These are phyloP conservation scores for Azemiops feae DNA, from an alignment of 2,113 vertebrate species.

Conservation along the genomic window DNA sequence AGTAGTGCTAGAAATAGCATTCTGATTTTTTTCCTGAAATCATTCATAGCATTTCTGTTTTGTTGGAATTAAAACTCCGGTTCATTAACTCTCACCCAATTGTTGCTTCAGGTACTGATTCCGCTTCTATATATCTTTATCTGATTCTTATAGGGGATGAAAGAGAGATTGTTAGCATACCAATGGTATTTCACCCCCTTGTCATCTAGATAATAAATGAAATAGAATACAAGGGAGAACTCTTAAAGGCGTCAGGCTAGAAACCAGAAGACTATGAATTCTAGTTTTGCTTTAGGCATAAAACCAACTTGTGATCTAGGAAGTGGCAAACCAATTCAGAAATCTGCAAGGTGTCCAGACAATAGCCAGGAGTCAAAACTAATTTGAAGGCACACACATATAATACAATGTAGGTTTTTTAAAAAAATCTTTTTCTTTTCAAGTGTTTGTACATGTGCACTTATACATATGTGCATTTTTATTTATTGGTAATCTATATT, in stretches of 20 bases:
- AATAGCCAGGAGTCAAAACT: not conserved
- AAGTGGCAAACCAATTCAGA: not conserved
- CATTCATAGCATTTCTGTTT: not conserved
- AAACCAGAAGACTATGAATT: not conserved
- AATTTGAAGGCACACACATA: not conserved
- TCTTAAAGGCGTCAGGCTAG: not conserved
- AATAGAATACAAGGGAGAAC: not conserved
- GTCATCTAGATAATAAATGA: not conserved
- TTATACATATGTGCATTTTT: not conserved
- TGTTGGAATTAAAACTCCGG: not conserved
- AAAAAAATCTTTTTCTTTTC: not conserved
- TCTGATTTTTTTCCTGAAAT: not conserved
- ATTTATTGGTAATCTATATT: not conserved
- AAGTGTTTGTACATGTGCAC: not conserved
- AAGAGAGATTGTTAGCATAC: not conserved
- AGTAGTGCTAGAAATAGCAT: not conserved
- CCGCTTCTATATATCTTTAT: not conserved
- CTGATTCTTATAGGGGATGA: not conserved
- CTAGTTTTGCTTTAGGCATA: not conserved
- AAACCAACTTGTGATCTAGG: not conserved
- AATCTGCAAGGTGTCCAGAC: not conserved
- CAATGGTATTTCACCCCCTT: not conserved
- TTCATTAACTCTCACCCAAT: not conserved
- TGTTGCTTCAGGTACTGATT: not conserved
- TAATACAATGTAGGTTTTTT: not conserved